Evolutionary conservation across 2,113 vertebrate species (phyloP).

Genomic region (Corythornis madagascariensis): DNA sequence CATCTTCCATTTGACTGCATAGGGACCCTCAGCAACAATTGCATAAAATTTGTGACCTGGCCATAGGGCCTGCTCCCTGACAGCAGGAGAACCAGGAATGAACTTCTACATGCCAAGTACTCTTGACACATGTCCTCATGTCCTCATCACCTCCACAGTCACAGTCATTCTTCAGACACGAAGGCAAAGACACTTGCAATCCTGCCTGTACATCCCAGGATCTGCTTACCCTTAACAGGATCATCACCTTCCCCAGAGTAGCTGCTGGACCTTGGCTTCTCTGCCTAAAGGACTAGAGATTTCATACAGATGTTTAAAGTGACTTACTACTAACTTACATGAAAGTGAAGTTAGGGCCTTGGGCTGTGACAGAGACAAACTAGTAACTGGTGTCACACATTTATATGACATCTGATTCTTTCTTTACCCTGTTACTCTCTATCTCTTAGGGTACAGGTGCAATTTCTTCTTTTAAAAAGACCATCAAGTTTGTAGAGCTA

Average conservation of each 20-base stretch:
- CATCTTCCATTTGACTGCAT: neutral
- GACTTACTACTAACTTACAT: neutral
- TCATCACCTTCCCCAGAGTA: neutral
- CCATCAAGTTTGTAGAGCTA: neutral
- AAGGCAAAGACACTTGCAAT: neutral
- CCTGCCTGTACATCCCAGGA: neutral
- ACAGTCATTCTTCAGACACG: neutral
- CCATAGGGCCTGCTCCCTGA: neutral
- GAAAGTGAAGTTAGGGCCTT: neutral
- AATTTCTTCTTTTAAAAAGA: neutral
- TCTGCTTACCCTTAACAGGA: neutral
- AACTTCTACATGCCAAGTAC: neutral
- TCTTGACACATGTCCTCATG: neutral
- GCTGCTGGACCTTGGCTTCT: neutral
- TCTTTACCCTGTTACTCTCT: neutral
- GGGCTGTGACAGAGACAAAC: neutral
- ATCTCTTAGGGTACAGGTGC: neutral
- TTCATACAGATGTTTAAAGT: neutral
- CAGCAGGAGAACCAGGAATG: neutral
- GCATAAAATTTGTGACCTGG: neutral
- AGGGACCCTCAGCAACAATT: neutral
- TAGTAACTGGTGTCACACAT: neutral
- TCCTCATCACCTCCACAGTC: neutral
- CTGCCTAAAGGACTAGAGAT: neutral
- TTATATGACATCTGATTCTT: neutral